Base-by-base conservation (phyloP, 2,113 vertebrate species). In the Erythrolamprus reginae region DNA sequence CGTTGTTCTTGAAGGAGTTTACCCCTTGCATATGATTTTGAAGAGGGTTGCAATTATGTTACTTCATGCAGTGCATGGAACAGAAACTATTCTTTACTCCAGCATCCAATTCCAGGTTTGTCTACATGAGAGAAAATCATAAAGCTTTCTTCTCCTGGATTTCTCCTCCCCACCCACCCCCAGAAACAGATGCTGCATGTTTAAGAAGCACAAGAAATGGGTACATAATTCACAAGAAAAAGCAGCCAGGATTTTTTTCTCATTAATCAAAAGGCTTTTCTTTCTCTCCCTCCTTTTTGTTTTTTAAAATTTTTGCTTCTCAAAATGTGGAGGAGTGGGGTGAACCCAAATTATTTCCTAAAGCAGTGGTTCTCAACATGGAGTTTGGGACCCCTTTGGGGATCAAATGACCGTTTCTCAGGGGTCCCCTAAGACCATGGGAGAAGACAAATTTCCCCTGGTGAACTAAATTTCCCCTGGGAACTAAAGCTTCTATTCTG, bases 41-140 rank as follows among this genome's bases (percentile, higher is more conserved):
- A 48, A 95, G 53, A 4, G 51, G 58, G 26, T 48, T 93, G 4
- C 86, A 88, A 53, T 83, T 1, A 89, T 86, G 28, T 88, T 90
- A 86, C 84, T 77, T 50, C 50, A 2, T 58, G 88, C 5, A 28
- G 83, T 21, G 65, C 88, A 77, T 5, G 89, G 42, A 90, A 47
- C 88, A 90, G 84, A 52, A 92, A 77, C 65, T 86, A 38, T 86
- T 89, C 55, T 87, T 47, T 56, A 26, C 13, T 56, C 21, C 84
- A 89, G 24, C 82, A 45, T 42, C 86, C 86, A 0, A 2, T 91
- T 87, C 87, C 87, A 70, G 91, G 89, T 84, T 42, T 88, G 3
- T 55, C 8, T 70, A 0, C 33, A 70, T n/a, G 45, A 50, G 52
- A 56, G 65, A 70, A 53, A 87, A 53, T 38, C 42, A 55, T 3